phyloP scores from a whole-genome alignment of 2,888 invertebrate genomes.

The Hoplodrina blanda region DNA sequence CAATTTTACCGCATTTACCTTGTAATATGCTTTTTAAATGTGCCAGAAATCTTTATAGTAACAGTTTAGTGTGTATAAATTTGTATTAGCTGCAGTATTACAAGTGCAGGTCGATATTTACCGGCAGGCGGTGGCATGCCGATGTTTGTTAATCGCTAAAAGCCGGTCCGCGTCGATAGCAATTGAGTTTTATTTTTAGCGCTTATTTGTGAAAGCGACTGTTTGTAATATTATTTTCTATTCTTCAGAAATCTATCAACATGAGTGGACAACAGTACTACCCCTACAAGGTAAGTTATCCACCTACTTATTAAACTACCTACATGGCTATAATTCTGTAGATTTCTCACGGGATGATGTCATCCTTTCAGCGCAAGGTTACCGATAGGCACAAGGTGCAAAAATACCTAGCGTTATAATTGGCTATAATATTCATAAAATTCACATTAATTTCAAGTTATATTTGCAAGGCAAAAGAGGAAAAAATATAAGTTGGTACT shows the following conservation, averaged over 20 bases:
- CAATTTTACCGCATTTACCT: slow-evolving; percentile 50
- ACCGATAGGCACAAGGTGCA: slow-evolving; percentile 44
- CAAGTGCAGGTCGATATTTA: slow-evolving; percentile 50
- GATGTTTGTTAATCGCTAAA: slow-evolving; percentile 71
- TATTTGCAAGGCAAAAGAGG: not conserved
- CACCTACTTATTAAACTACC: slow-evolving; percentile 71
- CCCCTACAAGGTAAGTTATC: slow-evolving; percentile 94
- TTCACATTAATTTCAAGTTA: not conserved
- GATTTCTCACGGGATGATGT: slow-evolving; percentile 86
- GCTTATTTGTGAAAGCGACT: slow-evolving; percentile 65
- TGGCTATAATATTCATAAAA: slow-evolving; percentile 16
- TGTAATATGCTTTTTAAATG: slow-evolving; percentile 33
- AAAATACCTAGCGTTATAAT: slow-evolving; percentile 19
- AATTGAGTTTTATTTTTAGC: slow-evolving; percentile 81
- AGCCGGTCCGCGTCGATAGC: slow-evolving; percentile 79
- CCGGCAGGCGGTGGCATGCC: slow-evolving; percentile 62
- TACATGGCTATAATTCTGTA: slow-evolving; percentile 70
- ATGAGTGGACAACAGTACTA: slow-evolving; percentile 96
- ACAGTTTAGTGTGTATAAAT: slow-evolving; percentile 44
- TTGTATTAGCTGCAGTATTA: slow-evolving; percentile 36
- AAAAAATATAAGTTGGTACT: not conserved
- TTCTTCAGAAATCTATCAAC: slow-evolving; percentile 85
- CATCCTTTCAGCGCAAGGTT: slow-evolving; percentile 77
- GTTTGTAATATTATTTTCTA: slow-evolving; percentile 70
- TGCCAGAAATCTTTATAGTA: slow-evolving; percentile 21